Evolutionary conservation across 2,888 invertebrate species (phyloP), one percentile per base, ranked within the genome.

Genomic region (Cephus spinipes): DNA sequence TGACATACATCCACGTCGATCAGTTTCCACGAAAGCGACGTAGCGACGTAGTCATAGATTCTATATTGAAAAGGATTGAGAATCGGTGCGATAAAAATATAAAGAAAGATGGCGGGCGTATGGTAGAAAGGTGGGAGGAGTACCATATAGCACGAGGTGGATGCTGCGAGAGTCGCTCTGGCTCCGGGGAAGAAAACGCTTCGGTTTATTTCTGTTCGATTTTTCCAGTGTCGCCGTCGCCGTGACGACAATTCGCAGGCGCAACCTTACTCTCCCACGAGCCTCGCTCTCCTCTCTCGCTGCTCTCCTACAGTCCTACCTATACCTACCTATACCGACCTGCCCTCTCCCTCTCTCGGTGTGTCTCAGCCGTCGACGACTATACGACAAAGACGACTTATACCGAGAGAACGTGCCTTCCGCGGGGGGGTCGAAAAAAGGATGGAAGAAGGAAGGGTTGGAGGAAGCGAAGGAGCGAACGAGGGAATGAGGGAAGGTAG

Each of bases 181-280:
- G 55, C 23, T 55, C 55, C 83, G 79, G 79, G 82, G 88, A 87
- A 87, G 89, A 89, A 90, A 90, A 89, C 86, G 88, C 90, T 90
- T 91, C 88, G 90, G 90, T 90, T 89, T 90, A 91, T 90, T 90
- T 89, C 88, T 86, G 90, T 91, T 91, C 91, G 91, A 91, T 91
- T 91, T 91, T 91, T 91, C 91, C 88, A 87, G 89, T 89, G 90
- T 89, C 90, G 88, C 87, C 88, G 89, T 90, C 87, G 88, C 87
- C 88, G 88, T 87, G 90, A 89, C 90, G 89, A 90, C 91, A 90
- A 91, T 91, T 91, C 91, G 91, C 91, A 91, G 90, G 91, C 91
- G 91, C 91, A 87, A 88, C 87, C 84, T 83, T 82, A 83, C 87
- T 84, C 85, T 80, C 83, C 73, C 77, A 81, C 78, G 76, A 55